Conservation (phyloP, 2,113 vertebrate genomes). For the Daphoenositta chrysoptera region DNA sequence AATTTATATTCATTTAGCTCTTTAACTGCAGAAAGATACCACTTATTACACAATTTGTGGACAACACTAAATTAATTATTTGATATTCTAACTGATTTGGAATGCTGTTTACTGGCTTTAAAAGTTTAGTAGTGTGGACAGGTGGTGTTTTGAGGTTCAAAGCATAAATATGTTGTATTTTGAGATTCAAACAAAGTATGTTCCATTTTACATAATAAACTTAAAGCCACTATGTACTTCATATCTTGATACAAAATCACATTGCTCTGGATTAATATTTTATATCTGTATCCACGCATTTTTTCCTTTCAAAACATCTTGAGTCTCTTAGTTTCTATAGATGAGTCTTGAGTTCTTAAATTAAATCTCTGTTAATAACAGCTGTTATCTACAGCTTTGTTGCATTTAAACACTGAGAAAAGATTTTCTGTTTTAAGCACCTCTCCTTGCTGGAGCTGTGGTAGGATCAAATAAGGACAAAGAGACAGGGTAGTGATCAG, state of each 20-base stretch:
- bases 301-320: not conserved
- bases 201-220: not conserved
- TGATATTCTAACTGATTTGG: not conserved
- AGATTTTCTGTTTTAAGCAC: constrained; percentile 11
- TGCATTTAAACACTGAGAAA: not conserved
- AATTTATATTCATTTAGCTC: not conserved
- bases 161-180: too few relatives aligned
- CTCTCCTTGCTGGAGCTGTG: not conserved
- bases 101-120: not conserved
- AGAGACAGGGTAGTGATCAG: not conserved
- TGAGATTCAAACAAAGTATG: too few relatives aligned
- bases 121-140: not conserved
- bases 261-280: not conserved
- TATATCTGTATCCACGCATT: not conserved
- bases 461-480: not conserved
- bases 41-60: not conserved
- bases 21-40: not conserved
- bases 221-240: fast-evolving
- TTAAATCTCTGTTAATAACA: not conserved
- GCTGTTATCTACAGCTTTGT: not conserved
- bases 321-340: not conserved
- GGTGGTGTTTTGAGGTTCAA: not conserved
- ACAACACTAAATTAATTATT: not conserved
- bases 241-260: not conserved
- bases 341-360: not conserved